Evolutionary conservation across 1,140 invertebrate species (phyloP).

Genomic region (Dufourea novaeangliae): DNA sequence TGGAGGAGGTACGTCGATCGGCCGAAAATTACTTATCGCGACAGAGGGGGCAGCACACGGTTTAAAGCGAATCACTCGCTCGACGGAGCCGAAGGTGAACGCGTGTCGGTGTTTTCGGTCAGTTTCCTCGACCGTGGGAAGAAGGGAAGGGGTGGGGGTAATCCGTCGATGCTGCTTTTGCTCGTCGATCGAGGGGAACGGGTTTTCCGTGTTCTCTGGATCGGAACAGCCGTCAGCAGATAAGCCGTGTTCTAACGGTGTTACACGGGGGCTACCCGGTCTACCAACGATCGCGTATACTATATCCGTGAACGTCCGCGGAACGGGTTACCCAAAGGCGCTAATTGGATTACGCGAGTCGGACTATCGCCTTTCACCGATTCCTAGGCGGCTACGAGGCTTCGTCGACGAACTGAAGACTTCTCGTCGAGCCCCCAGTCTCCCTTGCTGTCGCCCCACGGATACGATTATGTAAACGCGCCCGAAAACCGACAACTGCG

Average conservation of each 20-base stretch:
- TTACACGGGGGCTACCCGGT: neutral
- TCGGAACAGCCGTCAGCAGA: constrained; percentile 43
- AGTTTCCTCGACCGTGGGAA: constrained; percentile 52
- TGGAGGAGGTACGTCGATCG: constrained; percentile 4
- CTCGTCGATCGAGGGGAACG: constrained; percentile 31
- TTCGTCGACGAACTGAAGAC: constrained; percentile 6
- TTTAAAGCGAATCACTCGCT: constrained; percentile 63
- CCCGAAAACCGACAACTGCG: constrained; percentile 1
- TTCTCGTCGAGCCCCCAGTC: neutral
- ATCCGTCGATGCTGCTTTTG: constrained; percentile 43
- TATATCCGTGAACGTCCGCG: constrained; percentile 33
- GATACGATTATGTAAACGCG: neutral
- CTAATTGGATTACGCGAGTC: constrained; percentile 33
- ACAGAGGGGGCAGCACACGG: constrained; percentile 33
- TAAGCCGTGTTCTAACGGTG: constrained; percentile 38
- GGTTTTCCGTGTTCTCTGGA: constrained; percentile 37
- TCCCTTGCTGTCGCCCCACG: too few relatives aligned
- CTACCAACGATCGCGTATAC: neutral
- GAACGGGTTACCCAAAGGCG: neutral
- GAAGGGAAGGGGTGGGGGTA: constrained; percentile 6
- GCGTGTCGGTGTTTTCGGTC: constrained; percentile 61
- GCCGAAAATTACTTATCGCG: constrained; percentile 44
- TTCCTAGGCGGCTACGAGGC: constrained; percentile 18
- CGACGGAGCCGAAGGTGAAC: constrained; percentile 53
- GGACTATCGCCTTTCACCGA: constrained; percentile 19